phyloP scores from a whole-genome alignment of 2,888 invertebrate genomes.

The Pediacus dermestoides region DNA sequence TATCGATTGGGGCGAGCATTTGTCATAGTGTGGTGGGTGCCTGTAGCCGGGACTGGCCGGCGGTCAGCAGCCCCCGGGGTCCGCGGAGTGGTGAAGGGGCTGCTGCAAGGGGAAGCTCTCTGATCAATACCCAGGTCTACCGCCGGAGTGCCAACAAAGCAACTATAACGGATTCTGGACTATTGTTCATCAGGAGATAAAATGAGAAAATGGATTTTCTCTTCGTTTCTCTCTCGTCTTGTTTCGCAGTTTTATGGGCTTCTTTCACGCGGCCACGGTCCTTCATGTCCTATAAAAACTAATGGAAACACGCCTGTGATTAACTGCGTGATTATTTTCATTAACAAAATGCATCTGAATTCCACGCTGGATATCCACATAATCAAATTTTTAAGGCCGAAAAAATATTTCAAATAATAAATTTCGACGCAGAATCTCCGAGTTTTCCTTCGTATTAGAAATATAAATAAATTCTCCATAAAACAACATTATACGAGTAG shows the following conservation, averaged over 20 bases:
- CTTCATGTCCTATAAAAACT: conserved; percentile 37
- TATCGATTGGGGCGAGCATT: conserved; percentile 51
- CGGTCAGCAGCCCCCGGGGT: conserved; percentile 43
- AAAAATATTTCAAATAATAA: too few relatives aligned
- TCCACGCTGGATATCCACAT: too few relatives aligned
- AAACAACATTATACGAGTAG: too few relatives aligned
- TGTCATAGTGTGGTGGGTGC: conserved; percentile 50
- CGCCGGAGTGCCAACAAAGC: conserved; percentile 53
- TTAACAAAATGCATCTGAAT: conserved; percentile 31
- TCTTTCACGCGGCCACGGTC: conserved; percentile 31
- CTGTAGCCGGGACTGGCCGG: conserved; percentile 44
- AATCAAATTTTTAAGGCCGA: too few relatives aligned
- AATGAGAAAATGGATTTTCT: conserved; percentile 50
- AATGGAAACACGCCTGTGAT: conserved; percentile 38
- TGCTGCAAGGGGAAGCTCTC: conserved; percentile 41
- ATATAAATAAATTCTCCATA: too few relatives aligned
- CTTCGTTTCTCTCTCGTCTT: conserved; percentile 23
- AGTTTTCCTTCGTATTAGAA: too few relatives aligned
- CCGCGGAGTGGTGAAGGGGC: conserved; percentile 37
- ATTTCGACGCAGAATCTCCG: too few relatives aligned
- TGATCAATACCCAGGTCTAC: conserved; percentile 54
- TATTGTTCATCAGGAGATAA: conserved; percentile 53
- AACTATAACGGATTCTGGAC: conserved; percentile 53
- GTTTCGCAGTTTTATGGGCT: conserved; percentile 36
- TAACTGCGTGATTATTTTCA: conserved; percentile 37